Evolutionary conservation across 2,888 invertebrate species (phyloP).

Genomic region (Apamea sordens): DNA sequence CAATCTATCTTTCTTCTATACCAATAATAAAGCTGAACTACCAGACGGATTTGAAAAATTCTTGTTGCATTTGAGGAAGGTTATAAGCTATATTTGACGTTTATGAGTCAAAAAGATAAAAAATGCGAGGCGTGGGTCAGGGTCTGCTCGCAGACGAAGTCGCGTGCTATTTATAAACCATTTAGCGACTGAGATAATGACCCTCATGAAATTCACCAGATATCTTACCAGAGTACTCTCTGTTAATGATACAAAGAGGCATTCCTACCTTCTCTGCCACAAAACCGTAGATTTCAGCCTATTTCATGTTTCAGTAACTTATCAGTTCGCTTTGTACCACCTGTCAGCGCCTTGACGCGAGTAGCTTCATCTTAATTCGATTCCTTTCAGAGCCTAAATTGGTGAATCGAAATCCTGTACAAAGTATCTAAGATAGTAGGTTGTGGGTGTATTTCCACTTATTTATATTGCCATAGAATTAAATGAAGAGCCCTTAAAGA

Average conservation of each 20-base stretch:
- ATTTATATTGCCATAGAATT: background rate
- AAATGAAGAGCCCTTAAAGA: background rate
- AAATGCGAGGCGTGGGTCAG: no score
- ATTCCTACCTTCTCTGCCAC: background rate
- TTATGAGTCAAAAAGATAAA: no score
- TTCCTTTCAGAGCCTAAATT: constrained; percentile 23
- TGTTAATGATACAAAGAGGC: background rate
- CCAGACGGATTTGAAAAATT: background rate
- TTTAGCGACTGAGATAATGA: background rate
- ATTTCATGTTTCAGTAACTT: constrained; percentile 16
- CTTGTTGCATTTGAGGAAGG: no score
- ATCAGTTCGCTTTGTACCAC: constrained; percentile 15
- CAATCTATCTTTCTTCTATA: no score
- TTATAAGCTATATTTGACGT: no score
- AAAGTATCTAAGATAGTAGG: background rate
- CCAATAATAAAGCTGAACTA: no score
- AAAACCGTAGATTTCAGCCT: background rate
- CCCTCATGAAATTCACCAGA: background rate
- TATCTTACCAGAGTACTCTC: background rate
- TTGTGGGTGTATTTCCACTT: background rate
- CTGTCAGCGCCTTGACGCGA: constrained; percentile 7
- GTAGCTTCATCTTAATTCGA: constrained; percentile 23
- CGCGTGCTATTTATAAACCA: background rate
- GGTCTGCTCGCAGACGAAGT: no score
- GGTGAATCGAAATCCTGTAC: constrained; percentile 11